phyloP scores from a whole-genome alignment of 2,113 vertebrate genomes.

The Pomatorhinus ruficollis region DNA sequence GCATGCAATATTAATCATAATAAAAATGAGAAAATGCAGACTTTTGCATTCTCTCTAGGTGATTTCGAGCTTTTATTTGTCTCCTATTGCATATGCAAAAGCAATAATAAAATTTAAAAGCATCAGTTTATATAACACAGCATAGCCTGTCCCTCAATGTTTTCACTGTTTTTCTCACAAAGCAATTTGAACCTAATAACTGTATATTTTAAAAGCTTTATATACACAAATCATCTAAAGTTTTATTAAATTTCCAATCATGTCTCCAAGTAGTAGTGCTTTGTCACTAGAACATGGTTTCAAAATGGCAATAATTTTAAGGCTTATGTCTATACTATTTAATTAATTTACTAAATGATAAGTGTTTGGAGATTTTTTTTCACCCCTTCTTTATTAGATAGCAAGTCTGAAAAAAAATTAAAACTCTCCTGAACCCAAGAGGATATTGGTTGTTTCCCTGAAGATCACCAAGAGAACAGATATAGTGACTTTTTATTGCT shows the following conservation, averaged over 20 bases:
- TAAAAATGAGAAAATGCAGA: slow-evolving; percentile 18
- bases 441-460: slow-evolving; percentile 22
- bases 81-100: not conserved
- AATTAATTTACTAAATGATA: slow-evolving; percentile 11
- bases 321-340: not conserved
- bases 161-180: slow-evolving; percentile 5
- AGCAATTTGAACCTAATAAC: slow-evolving; percentile 5
- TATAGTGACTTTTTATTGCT: slow-evolving; percentile 10
- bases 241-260: slow-evolving; percentile 7
- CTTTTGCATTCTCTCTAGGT: not conserved
- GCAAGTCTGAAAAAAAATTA: not conserved
- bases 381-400: not conserved
- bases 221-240: not conserved
- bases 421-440: slow-evolving; percentile 35
- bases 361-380: not conserved
- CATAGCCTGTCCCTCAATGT: not conserved
- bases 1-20: not conserved
- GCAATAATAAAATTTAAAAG: slow-evolving; percentile 5
- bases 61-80: slow-evolving; percentile 41
- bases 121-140: not conserved
- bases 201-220: not conserved
- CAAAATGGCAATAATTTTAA: slow-evolving; percentile 9
- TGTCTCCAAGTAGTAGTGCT: not conserved
- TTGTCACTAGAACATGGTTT: not conserved
- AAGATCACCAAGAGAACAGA: not conserved